Evolutionary conservation across 2,113 vertebrate genomes (phyloP), one percentile per base, ranked within the genome.

Genomic region (Maccullochella peelii): DNA sequence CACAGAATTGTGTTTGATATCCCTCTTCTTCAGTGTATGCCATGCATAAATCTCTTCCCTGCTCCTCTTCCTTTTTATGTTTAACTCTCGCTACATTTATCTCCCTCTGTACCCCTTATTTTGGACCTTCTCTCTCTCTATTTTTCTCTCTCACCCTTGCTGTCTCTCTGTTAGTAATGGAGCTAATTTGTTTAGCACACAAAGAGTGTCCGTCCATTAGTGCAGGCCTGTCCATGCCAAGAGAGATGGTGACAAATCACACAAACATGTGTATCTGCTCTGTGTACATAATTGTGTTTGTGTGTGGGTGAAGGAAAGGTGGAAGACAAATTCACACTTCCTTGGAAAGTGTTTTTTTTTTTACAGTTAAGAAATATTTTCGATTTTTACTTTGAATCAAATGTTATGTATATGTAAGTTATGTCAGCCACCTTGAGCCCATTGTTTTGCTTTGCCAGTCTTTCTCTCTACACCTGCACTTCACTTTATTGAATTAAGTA

Each of bases 181-280:
- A 91, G 89, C 92, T 96, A 94, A 96, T 95, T 96, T 95, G 95
- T 95, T 95, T 96, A 95, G 95, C 90, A 89, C 91, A 89, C 92
- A 84, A 88, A 92, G 92, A 94, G 92, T 93, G 93, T 94, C 90
- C 88, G 90, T 94, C 94, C 95, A 95, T 96, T 95, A 95, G 94
- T 57, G 80, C 73, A 73, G 88, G 88, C 84, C 89, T 84, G 88
- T 87, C 89, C 25, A 54, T 88, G 84, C 86, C 90, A 81, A 82
- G 88, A 86, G 88, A 93, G 93, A 95, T 83, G 73, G 94, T 94
- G 95, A 96, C 94, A 96, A 94, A 96, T 95, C 89, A 88, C 82
- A 68, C 76, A 79, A 77, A 75, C 90, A 77, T 75, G 80, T 66
- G 82, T 77, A 40, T 90, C 73, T 89, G 84, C 80, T 77, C 57